Conservation (phyloP, 1,140 invertebrate genomes). For the Cotesia typhae region DNA sequence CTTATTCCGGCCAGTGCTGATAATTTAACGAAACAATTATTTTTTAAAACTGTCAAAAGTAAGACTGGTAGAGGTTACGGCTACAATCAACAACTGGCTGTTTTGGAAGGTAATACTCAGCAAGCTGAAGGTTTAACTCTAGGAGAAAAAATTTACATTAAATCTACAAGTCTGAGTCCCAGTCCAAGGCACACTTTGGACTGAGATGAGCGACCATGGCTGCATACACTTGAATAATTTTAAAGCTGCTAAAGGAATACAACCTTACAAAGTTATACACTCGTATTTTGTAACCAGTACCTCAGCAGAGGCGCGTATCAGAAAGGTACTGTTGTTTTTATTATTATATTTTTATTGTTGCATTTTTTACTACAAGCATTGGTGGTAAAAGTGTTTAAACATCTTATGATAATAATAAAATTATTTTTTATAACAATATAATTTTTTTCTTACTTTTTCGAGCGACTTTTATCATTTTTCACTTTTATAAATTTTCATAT, state of each 20-base stretch:
- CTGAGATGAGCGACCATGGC: constrained; percentile 74
- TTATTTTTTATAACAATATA: no score
- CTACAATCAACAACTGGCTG: no score
- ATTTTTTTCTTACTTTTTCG: no score
- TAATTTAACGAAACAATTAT: neutral
- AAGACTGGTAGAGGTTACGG: constrained; percentile 17
- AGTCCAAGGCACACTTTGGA: constrained; percentile 44
- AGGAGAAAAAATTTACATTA: neutral
- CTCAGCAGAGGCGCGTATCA: constrained; percentile 67
- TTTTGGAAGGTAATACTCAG: no score
- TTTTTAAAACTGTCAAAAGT: neutral
- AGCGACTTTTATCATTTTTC: no score
- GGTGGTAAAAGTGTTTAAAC: no score
- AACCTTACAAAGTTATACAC: constrained; percentile 76
- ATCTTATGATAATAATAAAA: no score
- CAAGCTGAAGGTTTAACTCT: no score
- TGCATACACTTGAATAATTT: constrained; percentile 82
- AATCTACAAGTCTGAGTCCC: constrained; percentile 22
- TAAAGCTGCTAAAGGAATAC: constrained; percentile 77
- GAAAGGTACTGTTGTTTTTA: constrained; percentile 63
- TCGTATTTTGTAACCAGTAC: constrained; percentile 71
- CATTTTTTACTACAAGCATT: no score
- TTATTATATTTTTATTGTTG: no score
- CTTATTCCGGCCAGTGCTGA: no score
- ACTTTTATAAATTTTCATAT: no score